Conservation (phyloP, 2,888 invertebrate genomes). For the Busseola fusca region DNA sequence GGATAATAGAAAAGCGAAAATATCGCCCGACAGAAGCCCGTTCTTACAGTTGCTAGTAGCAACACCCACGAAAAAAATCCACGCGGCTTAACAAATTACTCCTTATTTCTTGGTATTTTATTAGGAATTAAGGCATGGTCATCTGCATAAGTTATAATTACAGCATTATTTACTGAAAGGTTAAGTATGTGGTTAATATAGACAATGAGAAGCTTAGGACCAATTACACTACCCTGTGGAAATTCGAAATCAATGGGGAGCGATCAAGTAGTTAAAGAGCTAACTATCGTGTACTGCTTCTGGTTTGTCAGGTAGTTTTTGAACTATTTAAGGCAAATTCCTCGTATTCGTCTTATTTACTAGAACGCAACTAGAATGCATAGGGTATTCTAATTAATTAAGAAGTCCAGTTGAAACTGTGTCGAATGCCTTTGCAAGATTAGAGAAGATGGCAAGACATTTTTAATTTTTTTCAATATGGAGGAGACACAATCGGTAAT, state of each 20-base stretch:
- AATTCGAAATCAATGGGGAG: too few species aligned
- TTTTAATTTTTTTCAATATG: too few species aligned
- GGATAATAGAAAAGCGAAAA: background rate
- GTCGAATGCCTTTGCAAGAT: background rate
- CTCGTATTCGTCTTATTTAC: background rate
- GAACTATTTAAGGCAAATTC: background rate
- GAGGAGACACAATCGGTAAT: background rate
- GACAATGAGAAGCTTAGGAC: too few species aligned
- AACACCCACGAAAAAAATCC: background rate
- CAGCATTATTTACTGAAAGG: too few species aligned
- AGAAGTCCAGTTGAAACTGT: too few species aligned
- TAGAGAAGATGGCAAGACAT: too few species aligned
- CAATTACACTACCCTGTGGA: too few species aligned
- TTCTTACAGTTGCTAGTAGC: background rate
- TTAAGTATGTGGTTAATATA: too few species aligned
- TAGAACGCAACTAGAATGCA: too few species aligned
- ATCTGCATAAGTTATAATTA: too few species aligned
- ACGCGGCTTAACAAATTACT: background rate
- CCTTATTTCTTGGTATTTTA: background rate
- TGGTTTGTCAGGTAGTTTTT: background rate
- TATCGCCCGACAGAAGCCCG: background rate
- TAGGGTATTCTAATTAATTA: too few species aligned
- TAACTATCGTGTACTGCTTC: background rate
- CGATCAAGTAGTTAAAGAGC: background rate
- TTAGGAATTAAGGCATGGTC: too few species aligned